These are phyloP conservation scores for Apis florea DNA, from an alignment of 1,140 invertebrate species.

Conservation along the genomic window DNA sequence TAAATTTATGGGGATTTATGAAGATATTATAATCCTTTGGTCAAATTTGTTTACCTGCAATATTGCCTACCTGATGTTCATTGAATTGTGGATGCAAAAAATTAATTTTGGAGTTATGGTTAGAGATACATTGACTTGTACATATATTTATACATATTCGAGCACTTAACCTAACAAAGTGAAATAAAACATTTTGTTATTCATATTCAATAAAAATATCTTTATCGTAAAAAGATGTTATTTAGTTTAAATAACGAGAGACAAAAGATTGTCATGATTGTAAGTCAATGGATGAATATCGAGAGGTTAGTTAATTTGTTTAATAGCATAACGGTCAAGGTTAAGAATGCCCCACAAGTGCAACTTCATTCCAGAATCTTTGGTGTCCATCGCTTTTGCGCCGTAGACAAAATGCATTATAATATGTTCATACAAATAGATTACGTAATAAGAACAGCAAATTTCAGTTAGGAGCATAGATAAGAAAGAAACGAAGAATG, in stretches of 20 bases:
- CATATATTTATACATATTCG: no score
- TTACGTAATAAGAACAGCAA: conserved; percentile 19
- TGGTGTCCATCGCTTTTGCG: conserved; percentile 6
- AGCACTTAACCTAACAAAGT: no score
- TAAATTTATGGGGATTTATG: neutral
- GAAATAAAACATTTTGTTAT: no score
- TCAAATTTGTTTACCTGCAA: neutral
- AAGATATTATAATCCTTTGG: no score
- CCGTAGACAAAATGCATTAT: neutral
- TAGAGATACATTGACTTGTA: no score
- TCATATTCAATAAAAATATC: no score
- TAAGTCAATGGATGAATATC: neutral
- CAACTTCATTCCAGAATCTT: conserved; percentile 37
- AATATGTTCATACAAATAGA: conserved; percentile 1
- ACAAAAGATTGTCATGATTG: neutral
- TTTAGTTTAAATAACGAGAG: neutral
- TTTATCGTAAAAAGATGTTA: no score
- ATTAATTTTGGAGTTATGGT: neutral
- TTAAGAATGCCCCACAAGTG: conserved; percentile 65
- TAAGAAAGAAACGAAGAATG: neutral
- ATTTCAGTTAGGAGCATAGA: neutral
- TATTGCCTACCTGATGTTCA: neutral
- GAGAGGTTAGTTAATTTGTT: conserved; percentile 61
- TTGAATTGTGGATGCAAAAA: neutral
- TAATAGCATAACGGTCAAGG: conserved; percentile 67